A percentile compares a stretch with the other conserved stretches of the same genome.
phyloP scores from a whole-genome alignment of 2,888 invertebrate genomes.

The Enoplolaimus lenunculus region DNA sequence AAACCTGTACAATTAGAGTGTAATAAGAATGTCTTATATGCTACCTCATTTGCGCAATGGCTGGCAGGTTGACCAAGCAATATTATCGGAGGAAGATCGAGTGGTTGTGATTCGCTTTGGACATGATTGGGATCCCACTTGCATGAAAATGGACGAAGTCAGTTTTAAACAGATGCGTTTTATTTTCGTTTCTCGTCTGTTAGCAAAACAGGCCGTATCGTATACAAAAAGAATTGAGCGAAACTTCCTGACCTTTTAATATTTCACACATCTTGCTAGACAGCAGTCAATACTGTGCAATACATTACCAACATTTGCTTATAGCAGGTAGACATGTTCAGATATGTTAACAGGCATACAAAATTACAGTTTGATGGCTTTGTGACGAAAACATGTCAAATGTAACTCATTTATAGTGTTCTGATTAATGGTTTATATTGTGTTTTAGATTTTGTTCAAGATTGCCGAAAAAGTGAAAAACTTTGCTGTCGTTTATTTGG shows the following conservation, averaged over 20 bases:
- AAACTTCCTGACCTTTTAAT: too few species aligned
- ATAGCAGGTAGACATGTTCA: too few species aligned
- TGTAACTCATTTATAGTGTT: too few species aligned
- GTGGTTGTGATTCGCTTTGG: constrained; percentile 96
- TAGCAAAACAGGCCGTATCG: background rate
- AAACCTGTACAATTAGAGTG: too few species aligned
- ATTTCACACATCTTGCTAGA: too few species aligned
- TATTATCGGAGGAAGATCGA: constrained; percentile 91
- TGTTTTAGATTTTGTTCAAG: constrained; percentile 54
- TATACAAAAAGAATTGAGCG: too few species aligned
- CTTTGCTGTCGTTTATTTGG: constrained; percentile 90
- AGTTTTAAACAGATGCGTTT: background rate
- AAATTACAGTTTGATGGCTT: too few species aligned
- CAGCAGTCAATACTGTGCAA: too few species aligned
- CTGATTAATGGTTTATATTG: too few species aligned
- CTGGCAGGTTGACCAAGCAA: constrained; percentile 99
- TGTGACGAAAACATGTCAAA: too few species aligned
- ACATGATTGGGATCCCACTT: constrained; percentile 99
- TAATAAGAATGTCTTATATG: constrained; percentile 89
- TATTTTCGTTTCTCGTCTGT: background rate
- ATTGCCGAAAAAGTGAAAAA: constrained; percentile 96
- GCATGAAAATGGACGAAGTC: constrained; percentile 99
- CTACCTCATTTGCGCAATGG: constrained; percentile 97
- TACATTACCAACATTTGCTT: too few species aligned
- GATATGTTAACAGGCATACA: too few species aligned